These are phyloP conservation scores for Numida meleagris DNA, from an alignment of 2,113 vertebrate genomes.

Conservation along the genomic window DNA sequence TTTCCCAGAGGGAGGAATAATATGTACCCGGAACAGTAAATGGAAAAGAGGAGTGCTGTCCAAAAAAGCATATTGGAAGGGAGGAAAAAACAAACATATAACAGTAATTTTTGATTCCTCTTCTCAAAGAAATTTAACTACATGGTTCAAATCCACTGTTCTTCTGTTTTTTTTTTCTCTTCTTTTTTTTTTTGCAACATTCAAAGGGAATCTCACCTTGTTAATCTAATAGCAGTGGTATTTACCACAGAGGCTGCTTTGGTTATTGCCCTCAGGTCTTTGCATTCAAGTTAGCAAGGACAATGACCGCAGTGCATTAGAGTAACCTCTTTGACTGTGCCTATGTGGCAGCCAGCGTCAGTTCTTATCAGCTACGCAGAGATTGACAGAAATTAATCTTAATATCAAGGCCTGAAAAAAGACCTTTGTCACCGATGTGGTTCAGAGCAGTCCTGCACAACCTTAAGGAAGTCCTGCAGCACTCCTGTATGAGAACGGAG, in stretches of 20 bases:
- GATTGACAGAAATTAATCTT: constrained; percentile 13
- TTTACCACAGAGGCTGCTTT: not conserved
- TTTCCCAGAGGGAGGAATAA: not conserved
- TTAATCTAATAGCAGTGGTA: not conserved
- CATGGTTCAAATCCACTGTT: not conserved
- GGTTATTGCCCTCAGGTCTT: not conserved
- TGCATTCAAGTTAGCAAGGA: not conserved
- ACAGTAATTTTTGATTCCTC: not conserved
- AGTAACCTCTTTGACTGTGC: not conserved
- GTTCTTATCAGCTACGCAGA: not conserved
- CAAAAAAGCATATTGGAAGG: not conserved
- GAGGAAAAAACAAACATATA: not conserved
- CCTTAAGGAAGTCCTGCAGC: not conserved
- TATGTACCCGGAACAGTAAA: not conserved
- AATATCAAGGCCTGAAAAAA: not conserved
- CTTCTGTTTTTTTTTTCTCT: not conserved
- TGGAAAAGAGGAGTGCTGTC: not conserved
- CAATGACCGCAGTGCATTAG: not conserved
- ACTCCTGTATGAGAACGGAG: not conserved
- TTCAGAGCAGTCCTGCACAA: not conserved
- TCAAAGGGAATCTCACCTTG: not conserved
- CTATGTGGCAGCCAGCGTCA: not conserved
- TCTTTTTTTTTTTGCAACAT: not conserved
- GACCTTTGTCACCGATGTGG: not conserved
- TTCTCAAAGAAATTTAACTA: not conserved